These are phyloP conservation scores for Larimichthys crocea DNA, from an alignment of 2,113 vertebrate species.

Conservation along the genomic window DNA sequence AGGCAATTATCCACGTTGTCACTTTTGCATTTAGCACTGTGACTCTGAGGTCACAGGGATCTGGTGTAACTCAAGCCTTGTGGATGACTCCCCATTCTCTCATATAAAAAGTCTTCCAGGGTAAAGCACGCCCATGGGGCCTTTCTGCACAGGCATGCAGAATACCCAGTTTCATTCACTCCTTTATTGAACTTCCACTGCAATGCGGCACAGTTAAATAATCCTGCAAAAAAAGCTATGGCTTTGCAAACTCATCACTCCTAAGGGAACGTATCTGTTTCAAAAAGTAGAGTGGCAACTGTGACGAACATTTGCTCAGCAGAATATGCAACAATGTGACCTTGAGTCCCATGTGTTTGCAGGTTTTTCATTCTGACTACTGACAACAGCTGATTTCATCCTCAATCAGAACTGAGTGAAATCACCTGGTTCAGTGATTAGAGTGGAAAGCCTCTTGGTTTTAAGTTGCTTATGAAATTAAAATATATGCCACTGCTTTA, in stretches of 20 bases:
- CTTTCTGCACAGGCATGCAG: constrained; percentile 86
- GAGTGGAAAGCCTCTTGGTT: neutral
- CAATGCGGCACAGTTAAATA: constrained; percentile 65
- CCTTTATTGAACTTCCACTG: constrained; percentile 88
- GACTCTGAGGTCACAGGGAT: constrained; percentile 89
- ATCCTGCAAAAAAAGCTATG: constrained; percentile 8
- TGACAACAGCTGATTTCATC: constrained; percentile 7
- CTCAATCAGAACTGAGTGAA: constrained; percentile 16
- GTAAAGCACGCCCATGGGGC: constrained; percentile 91
- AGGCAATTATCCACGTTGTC: constrained; percentile 97
- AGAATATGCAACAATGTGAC: neutral
- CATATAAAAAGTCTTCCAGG: constrained; percentile 90
- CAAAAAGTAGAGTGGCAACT: neutral
- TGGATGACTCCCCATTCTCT: constrained; percentile 90
- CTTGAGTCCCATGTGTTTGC: neutral
- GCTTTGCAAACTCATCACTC: neutral
- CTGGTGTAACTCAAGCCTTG: constrained; percentile 90
- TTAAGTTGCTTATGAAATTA: neutral
- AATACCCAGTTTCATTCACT: constrained; percentile 87
- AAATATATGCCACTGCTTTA: neutral
- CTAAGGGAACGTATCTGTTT: neutral
- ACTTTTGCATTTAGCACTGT: constrained; percentile 94
- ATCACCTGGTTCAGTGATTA: constrained; percentile 31
- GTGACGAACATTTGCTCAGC: neutral
- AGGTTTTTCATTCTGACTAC: constrained; percentile 13